Evolutionary conservation across 2,888 invertebrate species (phyloP).

Genomic region (Pterostichus niger): DNA sequence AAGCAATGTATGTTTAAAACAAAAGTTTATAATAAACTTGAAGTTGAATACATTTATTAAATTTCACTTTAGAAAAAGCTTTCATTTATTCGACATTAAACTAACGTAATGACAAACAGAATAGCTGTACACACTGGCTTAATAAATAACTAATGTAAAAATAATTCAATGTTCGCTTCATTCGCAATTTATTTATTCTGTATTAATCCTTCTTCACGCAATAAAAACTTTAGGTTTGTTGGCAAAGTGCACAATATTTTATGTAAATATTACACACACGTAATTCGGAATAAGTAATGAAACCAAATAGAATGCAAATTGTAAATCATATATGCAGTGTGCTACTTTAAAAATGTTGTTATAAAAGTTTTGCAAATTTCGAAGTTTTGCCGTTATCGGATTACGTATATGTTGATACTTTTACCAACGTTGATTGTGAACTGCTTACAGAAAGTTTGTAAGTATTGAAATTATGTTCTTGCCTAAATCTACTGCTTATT

Average conservation of each 20-base stretch:
- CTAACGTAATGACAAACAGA: no score
- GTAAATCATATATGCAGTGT: conserved; percentile 33
- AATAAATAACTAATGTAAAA: neutral
- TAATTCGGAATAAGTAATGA: no score
- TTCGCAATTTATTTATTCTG: neutral
- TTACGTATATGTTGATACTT: neutral
- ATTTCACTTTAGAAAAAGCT: no score
- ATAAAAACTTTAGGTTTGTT: neutral
- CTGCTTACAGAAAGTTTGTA: no score
- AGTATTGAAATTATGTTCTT: no score
- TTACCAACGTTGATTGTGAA: no score
- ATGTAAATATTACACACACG: neutral
- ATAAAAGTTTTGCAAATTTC: conserved; percentile 10
- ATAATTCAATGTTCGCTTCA: neutral
- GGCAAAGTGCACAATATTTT: neutral
- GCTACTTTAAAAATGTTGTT: conserved; percentile 20
- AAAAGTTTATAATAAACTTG: no score
- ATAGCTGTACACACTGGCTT: neutral
- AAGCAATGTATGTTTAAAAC: no score
- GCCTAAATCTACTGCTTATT: no score
- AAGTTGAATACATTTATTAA: no score
- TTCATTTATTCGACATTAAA: no score
- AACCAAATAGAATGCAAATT: conserved; percentile 23
- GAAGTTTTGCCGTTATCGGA: neutral
- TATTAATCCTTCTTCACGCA: neutral